Percentiles rank a stretch among this genome's conserved stretches.
phyloP scores from a whole-genome alignment of 2,113 vertebrate species.

The Salminus brasiliensis region DNA sequence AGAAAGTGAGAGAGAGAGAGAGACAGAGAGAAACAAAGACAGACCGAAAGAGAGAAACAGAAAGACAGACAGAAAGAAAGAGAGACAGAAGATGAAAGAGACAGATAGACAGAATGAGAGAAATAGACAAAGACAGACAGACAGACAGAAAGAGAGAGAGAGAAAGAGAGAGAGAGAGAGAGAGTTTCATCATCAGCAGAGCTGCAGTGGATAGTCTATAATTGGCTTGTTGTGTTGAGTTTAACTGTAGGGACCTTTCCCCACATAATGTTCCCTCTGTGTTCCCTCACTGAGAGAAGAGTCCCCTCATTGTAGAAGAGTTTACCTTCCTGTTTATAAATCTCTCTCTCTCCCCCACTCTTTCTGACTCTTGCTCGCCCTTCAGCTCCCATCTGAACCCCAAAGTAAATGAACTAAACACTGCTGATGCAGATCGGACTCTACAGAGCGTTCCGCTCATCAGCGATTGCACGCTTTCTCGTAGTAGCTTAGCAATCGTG shows the following conservation, averaged over 20 bases:
- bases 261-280: constrained; percentile 59
- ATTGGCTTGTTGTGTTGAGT: constrained; percentile 54
- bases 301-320: not conserved
- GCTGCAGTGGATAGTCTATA: constrained; percentile 66
- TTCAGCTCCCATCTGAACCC: constrained; percentile 1
- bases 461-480: not conserved
- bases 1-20: not conserved
- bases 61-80: too few relatives aligned
- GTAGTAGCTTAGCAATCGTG: not conserved
- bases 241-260: constrained; percentile 71
- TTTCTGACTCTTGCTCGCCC: not conserved
- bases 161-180: not conserved
- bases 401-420: not conserved
- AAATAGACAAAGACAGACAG: not conserved
- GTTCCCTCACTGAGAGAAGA: not conserved
- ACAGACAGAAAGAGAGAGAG: not conserved
- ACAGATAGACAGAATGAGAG: too few relatives aligned
- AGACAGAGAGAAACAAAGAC: not conserved
- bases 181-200: too few relatives aligned
- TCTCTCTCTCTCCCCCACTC: constrained; percentile 23
- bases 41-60: too few relatives aligned
- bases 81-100: too few relatives aligned
- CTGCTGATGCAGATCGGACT: not conserved
- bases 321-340: constrained; percentile 41
- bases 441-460: not conserved